Percentiles rank a stretch among this genome's conserved stretches.
These are phyloP conservation scores for Psylliodes chrysocephalus DNA, from an alignment of 2,888 invertebrate genomes.

Conservation along the genomic window DNA sequence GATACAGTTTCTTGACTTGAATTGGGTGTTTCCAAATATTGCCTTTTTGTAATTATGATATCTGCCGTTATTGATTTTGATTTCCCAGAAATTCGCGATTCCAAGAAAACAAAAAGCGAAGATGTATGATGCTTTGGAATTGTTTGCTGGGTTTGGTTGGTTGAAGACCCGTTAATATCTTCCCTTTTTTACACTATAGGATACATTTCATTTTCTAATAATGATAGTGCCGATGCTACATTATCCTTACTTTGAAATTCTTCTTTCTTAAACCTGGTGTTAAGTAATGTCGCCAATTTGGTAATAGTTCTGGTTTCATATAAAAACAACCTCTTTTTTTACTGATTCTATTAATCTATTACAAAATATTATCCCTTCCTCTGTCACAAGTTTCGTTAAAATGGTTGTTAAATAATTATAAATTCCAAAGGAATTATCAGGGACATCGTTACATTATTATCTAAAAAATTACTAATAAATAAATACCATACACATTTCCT, in stretches of 20 bases:
- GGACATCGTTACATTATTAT: conserved; percentile 31
- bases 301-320: conserved; percentile 4
- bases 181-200: neutral
- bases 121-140: neutral
- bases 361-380: conserved; percentile 33
- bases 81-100: neutral
- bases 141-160: neutral
- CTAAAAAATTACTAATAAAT: conserved; percentile 2
- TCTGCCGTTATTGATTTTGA: conserved; percentile 22
- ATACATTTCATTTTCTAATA: conserved; percentile 9
- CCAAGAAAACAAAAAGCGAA: neutral
- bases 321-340: conserved; percentile 19
- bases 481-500: neutral
- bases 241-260: conserved; percentile 5
- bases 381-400: conserved; percentile 15
- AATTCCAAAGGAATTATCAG: conserved; percentile 32
- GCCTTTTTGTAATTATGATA: conserved; percentile 21
- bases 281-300: conserved; percentile 6
- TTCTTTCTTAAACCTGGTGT: conserved; percentile 8
- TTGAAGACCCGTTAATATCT: neutral
- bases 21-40: neutral
- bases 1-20: too few species aligned
- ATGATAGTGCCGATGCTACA: conserved; percentile 3
- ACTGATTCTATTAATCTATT: conserved; percentile 25
- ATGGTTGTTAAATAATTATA: conserved; percentile 12